Evolutionary conservation across 2,888 invertebrate species (phyloP), one percentile per base, ranked within the genome.

Genomic region (Trissonchulus sp.): DNA sequence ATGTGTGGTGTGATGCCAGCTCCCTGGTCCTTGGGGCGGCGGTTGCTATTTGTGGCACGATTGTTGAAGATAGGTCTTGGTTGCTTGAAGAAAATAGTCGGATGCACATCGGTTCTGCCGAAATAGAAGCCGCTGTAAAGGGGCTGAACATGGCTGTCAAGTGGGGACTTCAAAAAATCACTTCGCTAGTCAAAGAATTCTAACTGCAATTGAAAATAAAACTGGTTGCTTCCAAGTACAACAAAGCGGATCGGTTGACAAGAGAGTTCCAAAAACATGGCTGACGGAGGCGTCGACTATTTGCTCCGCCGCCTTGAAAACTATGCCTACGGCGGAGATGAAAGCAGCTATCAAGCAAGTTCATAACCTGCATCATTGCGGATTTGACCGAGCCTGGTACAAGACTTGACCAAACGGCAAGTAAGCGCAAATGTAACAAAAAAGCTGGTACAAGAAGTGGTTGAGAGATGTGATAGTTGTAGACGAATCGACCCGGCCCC

Each of bases 1-100:
- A 23, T n/a, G 37, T 69, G 34, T 69, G 71, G 71, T 69, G 31
- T 69, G 71, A 69, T n/a, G 71, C 71, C 37, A 69, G 71, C 34
- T 31, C 31, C 8, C 34, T 69, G 15, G 71, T 35, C 34, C 28
- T 34, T 3, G 71, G 71, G n/a, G 71, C 34, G 31, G 34, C n/a
- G 15, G 37, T 31, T n/a, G 71, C 34, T 15, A 69, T 69, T 31
- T 30, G 37, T 34, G 71, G 71, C 2, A 23, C 34, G n/a, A 34
- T 69, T 3, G 71, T 69, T 3, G 71, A 69, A 34, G 71, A 69
- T 36, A 8, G 34, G 34, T 35, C 2, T 34, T 69, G 71, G 71
- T 37, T 69, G n/a, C 71, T 30, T 8, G n/a, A 33, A 28, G 71
- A 23, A n/a, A n/a, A 69, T 15, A 37, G 37, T 69, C 36, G 31